Percentiles rank a stretch among this genome's conserved stretches.
Evolutionary conservation across 1,140 invertebrate species (phyloP).

Genomic region (Sesamia nonagrioides): DNA sequence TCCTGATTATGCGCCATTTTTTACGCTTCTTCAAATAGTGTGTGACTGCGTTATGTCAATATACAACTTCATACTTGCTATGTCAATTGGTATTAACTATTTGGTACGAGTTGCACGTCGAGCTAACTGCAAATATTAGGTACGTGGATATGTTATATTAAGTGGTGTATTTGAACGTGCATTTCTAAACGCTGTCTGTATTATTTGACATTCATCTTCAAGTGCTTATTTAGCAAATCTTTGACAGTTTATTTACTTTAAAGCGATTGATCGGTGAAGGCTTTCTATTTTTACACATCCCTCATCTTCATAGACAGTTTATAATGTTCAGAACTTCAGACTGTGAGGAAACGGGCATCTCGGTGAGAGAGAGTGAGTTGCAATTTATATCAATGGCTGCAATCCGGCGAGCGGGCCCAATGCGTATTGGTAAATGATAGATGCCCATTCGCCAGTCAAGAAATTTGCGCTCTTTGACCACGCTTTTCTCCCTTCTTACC

Average conservation of each 20-base stretch:
- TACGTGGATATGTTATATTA: constrained; percentile 4
- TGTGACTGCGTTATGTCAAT: constrained; percentile 10
- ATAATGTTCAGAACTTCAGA: too few relatives aligned
- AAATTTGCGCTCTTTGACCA: too few relatives aligned
- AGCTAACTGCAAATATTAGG: background rate
- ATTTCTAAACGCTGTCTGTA: background rate
- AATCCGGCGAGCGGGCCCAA: too few relatives aligned
- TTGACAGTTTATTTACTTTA: background rate
- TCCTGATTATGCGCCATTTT: background rate
- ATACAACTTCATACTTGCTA: background rate
- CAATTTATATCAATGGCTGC: too few relatives aligned
- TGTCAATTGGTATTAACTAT: constrained; percentile 3
- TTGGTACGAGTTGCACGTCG: background rate
- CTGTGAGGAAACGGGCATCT: too few relatives aligned
- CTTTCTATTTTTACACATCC: background rate
- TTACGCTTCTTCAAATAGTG: constrained; percentile 14
- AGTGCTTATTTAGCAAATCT: background rate
- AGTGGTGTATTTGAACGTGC: constrained; percentile 16
- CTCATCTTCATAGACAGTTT: background rate
- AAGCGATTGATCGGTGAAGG: background rate
- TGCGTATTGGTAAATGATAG: too few relatives aligned
- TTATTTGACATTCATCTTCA: background rate
- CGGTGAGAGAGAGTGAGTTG: too few relatives aligned
- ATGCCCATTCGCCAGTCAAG: too few relatives aligned
- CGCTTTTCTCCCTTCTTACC: too few relatives aligned